These are phyloP conservation scores for Bergia sp. DNA, from an alignment of 92 coral and sea anemone genomes.

Conservation along the genomic window DNA sequence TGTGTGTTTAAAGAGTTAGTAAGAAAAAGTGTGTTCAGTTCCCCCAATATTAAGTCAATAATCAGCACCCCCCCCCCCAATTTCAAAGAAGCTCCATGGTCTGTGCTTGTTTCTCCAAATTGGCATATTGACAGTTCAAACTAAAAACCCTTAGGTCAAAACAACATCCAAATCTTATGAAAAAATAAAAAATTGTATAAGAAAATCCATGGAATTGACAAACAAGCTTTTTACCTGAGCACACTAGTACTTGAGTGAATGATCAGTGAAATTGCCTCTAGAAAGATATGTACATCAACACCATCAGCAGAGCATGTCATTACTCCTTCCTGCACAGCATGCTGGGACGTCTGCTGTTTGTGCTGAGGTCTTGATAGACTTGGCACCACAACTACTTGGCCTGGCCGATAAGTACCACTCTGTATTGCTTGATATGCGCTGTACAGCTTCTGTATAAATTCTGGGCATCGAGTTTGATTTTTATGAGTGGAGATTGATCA, in stretches of 20 bases:
- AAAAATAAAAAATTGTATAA: too few relatives aligned
- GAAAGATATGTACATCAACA: conserved; percentile 84
- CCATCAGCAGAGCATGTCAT: conserved; percentile 65
- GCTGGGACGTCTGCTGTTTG: conserved; percentile 59
- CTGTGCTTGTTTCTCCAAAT: too few relatives aligned
- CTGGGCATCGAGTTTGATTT: conserved; percentile 43
- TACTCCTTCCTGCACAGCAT: conserved; percentile 46
- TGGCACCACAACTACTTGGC: conserved; percentile 88
- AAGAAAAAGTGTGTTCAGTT: too few relatives aligned
- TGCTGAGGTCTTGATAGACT: conserved; percentile 82
- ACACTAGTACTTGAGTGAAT: conserved; percentile 63
- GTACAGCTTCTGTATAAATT: conserved; percentile 82
- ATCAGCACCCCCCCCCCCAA: too few relatives aligned
- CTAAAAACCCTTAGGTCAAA: too few relatives aligned
- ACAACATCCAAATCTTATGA: too few relatives aligned
- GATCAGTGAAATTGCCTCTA: conserved; percentile 79
- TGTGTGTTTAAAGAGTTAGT: too few relatives aligned
- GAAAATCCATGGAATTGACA: too few relatives aligned
- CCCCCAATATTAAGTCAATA: too few relatives aligned
- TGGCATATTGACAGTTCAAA: too few relatives aligned
- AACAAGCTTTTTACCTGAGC: conserved; percentile 56
- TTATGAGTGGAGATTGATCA: neutral
- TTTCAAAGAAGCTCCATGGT: too few relatives aligned
- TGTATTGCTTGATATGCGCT: conserved; percentile 78
- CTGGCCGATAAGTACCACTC: conserved; percentile 90